Base-by-base conservation (phyloP, 2,797 vertebrate species). In the Dallia pectoralis region DNA sequence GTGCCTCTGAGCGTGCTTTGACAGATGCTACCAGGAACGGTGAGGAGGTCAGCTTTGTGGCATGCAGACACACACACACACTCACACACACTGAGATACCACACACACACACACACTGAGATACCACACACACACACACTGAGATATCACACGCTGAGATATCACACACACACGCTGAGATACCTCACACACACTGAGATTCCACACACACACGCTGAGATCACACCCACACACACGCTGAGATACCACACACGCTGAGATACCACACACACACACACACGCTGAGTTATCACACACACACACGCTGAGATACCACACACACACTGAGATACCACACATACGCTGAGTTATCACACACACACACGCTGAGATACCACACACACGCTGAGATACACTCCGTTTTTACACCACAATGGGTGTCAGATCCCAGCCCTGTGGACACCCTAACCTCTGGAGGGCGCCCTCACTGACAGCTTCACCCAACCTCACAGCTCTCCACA, bases 391-490 rank as follows among this genome's bases (percentile, higher is more conserved):
- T 30, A 71, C 48, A 68, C 62, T 40, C 6, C 6, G 36, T 6
- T 40, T 40, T 1, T 40, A 79, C 16, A 29, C 70, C 44, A 44
- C 71, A 72, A 78, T 77, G 64, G 47, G 74, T 84, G 80, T 76
- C 79, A 80, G 64, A 77, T 67, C 77, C 74, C 78, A 77, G 69
- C 77, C 74, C 78, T 67, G 74, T 65, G 79, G 82, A 76, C 80
- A 68, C 86, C 78, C n/a, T 82, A 74, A 86, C 70, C 77, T 85
- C 80, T 80, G 64, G 78, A 79, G 77, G 70, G 73, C 79, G 85
- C 85, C 87, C 82, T 85, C 86, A 86, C 89, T 94, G 95, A 96
- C 93, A 93, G 93, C 93, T 96, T 93, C 92, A 94, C 95, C 92
- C 18, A 71, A 72, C 76, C 69, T 75, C 69, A 80, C 68, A 81